Evolutionary conservation across 2,888 invertebrate genomes (phyloP).

Genomic region (Kryphioiulus occultus): DNA sequence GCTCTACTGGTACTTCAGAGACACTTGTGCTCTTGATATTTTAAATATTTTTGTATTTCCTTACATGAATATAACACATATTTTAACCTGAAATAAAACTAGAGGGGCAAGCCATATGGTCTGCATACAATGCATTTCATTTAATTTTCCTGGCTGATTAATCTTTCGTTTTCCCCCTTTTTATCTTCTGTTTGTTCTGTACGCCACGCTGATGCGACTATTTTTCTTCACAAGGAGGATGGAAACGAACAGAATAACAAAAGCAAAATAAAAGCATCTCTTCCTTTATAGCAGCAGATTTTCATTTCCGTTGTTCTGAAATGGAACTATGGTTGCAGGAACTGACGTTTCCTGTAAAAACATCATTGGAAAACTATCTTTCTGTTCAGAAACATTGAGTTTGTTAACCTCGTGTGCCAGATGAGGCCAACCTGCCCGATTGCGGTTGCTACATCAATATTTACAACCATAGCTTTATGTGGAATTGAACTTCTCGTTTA

Average conservation of each 20-base stretch:
- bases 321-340: constrained; percentile 35
- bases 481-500: not conserved
- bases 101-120: not conserved
- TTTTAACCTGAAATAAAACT: not conserved
- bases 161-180: not conserved
- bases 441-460: not conserved
- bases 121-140: not conserved
- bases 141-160: constrained; percentile 26
- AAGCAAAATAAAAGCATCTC: constrained; percentile 35
- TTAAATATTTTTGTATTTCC: too few species aligned
- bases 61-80: too few species aligned
- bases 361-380: constrained; percentile 20
- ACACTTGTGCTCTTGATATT: too few species aligned
- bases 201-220: not conserved
- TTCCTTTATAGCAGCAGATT: constrained; percentile 39
- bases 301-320: constrained; percentile 45
- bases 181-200: constrained; percentile 20
- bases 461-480: not conserved
- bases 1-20: too few species aligned
- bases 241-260: not conserved
- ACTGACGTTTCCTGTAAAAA: constrained; percentile 24
- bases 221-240: not conserved
- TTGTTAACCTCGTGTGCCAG: constrained; percentile 6
- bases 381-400: constrained; percentile 26
- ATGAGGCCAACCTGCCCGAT: not conserved